Evolutionary conservation across 2,113 vertebrate genomes (phyloP), one percentile per base, ranked within the genome.

Genomic region (Pongo abelii): DNA sequence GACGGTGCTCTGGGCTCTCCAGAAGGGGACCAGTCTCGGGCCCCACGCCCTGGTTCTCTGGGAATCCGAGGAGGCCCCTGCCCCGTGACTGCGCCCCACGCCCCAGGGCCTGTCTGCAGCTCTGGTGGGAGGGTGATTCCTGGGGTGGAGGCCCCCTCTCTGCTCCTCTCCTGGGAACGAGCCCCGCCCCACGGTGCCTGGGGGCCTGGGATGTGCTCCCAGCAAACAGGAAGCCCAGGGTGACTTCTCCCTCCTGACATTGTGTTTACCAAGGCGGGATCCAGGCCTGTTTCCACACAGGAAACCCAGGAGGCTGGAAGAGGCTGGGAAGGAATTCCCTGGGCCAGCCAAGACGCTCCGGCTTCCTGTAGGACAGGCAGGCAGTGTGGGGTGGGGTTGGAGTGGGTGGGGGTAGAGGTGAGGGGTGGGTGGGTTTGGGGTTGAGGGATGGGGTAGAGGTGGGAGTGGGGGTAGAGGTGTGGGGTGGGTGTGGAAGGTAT

Each of bases 201-300:
- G 27, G 61, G 84, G 30, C 69, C 74, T 35, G 14, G 67, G 67
- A 55, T 74, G 32, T 27, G 69, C 93, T 43, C 83, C 84, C 67
- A 2, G 95, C 85, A 93, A 97, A 89, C 95, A 97, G 97, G 97
- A 98, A 97, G 64, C 70, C 4, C 5, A 30, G 17, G 61, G 69
- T 32, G 79, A 79, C 3, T 46, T 78, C 69, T 84, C n/a, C 92
- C 75, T 84, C 40, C 94, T 57, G 64, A 74, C 22, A 89, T 43
- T 84, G 86, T 93, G 94, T 89, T 88, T 38, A 22, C 61, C 55
- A 0, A 85, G 93, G 89, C 69, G 13, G 93, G 88, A 57, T 75
- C 83, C 96, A 69, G 95, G 70, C 79, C 89, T 2, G 1, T 57
- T 93, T 98, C 97, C 96, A 94, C 93, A 94, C 81, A 96, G 97